Conservation (phyloP, 2,797 vertebrate genomes). For the Argyrosomus regius region DNA sequence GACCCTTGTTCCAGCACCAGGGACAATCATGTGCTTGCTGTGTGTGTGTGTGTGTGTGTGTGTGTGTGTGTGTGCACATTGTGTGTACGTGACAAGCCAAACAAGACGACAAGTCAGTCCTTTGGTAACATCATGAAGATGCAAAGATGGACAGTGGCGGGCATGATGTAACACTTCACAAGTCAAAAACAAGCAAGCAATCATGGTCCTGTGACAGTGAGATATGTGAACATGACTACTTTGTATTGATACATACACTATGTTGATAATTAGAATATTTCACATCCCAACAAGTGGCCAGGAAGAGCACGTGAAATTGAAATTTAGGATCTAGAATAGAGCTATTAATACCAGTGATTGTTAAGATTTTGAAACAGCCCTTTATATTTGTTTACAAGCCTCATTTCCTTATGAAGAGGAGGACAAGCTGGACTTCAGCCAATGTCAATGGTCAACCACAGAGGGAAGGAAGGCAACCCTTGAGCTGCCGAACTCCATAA, state of each 20-base stretch:
- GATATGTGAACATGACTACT: not conserved
- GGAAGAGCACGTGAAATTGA: not conserved
- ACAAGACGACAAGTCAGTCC: constrained; percentile 31
- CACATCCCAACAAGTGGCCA: not conserved
- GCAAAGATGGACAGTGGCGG: constrained; percentile 22
- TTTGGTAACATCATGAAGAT: constrained; percentile 31
- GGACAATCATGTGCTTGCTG: constrained; percentile 45
- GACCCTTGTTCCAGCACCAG: constrained; percentile 38
- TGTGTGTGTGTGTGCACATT: constrained; percentile 13
- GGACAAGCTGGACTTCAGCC: constrained; percentile 39
- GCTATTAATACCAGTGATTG: not conserved
- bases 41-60: constrained; percentile 14
- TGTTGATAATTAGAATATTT: not conserved
- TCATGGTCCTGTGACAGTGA: constrained; percentile 8
- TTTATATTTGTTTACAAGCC: not conserved
- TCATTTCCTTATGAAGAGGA: constrained; percentile 30
- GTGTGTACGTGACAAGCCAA: constrained; percentile 26
- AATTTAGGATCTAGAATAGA: not conserved
- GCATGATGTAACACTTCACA: constrained; percentile 22
- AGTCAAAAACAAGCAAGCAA: constrained; percentile 24
- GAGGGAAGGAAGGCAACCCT: constrained; percentile 45
- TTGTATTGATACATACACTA: not conserved
- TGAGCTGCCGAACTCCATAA: constrained; percentile 39
- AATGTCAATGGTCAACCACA: constrained; percentile 52
- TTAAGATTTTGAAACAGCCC: not conserved